Base-by-base conservation (phyloP, 1,140 invertebrate genomes). In the Drosophila sechellia region DNA sequence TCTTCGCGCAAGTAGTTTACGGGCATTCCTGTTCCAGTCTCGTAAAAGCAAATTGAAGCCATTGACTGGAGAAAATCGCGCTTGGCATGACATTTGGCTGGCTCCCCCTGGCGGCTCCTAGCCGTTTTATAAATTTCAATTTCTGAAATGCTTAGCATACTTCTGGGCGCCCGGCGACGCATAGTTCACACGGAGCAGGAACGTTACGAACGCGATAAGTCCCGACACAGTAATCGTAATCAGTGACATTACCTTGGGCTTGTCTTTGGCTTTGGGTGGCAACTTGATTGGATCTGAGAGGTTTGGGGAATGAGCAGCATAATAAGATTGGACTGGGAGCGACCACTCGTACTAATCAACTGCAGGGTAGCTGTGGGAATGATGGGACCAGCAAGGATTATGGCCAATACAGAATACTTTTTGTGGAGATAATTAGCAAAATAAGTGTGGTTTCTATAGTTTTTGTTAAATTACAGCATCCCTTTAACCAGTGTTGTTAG, bases 71-170 rank as follows among this genome's bases (percentile, higher is more conserved):
- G 42, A 57, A 87, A 89, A 89, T 83, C 79, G 66, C 65, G 45
- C 75, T 60, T 73, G 66, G 48, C 76, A 50, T 34, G 34, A 50
- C 48, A 77, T 80, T 85, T 57, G 74, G 63, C 56, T 35, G 50
- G 59, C 74, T 68, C 56, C 10, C 34, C 13, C 37, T 76, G 73
- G 57, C 75, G 63, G 37, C 49, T 48, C 53, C 55, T 42, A 22
- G 56, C 53, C 35, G 42, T 79, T 80, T 89, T 89, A 84, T 89
- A 89, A 89, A 89, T 89, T 89, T 89, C 84, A 89, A 89, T 89
- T 89, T 89, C 79, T 84, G 53, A 80, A 89, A 89, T 84, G 79
- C 43, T 84, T 84, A 84, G 84, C 84, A 89, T 89, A 80, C 84
- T 83, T 58, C 43, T 25, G 81, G 77, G 81, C 71, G 61, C 25